Base-by-base conservation (phyloP, 2,888 invertebrate species). In the Abrostola tripartita region DNA sequence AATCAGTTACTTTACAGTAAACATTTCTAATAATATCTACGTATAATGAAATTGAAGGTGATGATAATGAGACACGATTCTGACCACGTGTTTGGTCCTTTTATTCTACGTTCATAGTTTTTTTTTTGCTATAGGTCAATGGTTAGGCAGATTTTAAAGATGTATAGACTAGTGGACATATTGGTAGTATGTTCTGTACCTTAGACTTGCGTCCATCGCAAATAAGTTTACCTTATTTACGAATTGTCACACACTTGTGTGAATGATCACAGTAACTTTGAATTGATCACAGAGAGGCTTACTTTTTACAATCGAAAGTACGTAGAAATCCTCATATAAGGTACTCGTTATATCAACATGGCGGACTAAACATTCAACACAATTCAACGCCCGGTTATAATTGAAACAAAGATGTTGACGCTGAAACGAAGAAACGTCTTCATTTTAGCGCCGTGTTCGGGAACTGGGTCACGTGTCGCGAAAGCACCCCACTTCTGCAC, bases 391-490 rank as follows among this genome's bases (percentile, higher is more conserved):
- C 2, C 9, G 12, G 57, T 60, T 71, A 9, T 71, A 55, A 71
- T 61, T 76, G 52, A 24, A 14, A 49, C 52, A 40, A 47, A 55
- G 40, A 65, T 54, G 71, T 54, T 65, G 78, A 65, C 66, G 51
- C 40, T 37, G 47, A 57, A 70, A 73, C 55, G 56, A 54, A 64
- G 57, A 44, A 55, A 47, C 52, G 49, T 61, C 68, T 68, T 38
- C 73, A 49, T 59, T 24, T 24, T 14, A 60, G 53, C 44, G 37
- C 12, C 14, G 12, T 53, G 11, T 61, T 57, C 56, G 41, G 63
- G 52, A 78, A 65, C 42, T 78, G 52, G 78, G 78, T 78, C 80
- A 71, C 66, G 57, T 61, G 63, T 54, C 52, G 65, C 65, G 52
- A 69, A 76, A 63, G 77, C 65, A 56, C 56, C 53, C 61, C 14